These are phyloP conservation scores for Amia ocellicauda DNA, from an alignment of 2,113 vertebrate species.

Conservation along the genomic window DNA sequence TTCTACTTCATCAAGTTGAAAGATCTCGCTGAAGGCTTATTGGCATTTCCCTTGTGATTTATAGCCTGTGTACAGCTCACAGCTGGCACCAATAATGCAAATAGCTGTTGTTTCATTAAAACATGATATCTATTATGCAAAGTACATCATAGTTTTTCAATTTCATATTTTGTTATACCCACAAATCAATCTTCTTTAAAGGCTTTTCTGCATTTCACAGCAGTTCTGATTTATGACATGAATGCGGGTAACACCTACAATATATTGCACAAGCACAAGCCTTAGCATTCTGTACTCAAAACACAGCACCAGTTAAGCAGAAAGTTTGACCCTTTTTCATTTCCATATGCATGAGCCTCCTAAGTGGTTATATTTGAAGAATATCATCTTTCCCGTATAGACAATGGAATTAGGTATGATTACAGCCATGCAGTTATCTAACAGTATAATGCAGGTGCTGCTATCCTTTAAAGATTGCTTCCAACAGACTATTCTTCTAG, in stretches of 20 bases:
- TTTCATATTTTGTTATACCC: neutral
- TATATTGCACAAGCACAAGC: too few species aligned
- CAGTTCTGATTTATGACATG: too few species aligned
- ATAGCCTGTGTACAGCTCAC: neutral
- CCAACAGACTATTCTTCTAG: neutral
- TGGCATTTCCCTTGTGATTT: neutral
- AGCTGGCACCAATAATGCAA: neutral
- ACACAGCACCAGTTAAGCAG: neutral
- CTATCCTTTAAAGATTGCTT: neutral
- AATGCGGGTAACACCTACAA: too few species aligned
- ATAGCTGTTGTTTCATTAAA: neutral
- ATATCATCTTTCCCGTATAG: neutral
- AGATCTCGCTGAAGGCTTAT: neutral
- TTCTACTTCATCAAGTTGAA: conserved; percentile 2
- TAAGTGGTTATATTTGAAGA: neutral
- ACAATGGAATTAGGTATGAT: neutral
- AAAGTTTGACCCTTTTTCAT: neutral
- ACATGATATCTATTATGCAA: neutral
- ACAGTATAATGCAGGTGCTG: neutral
- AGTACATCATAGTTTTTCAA: neutral
- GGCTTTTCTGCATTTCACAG: too few species aligned
- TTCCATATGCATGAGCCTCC: neutral
- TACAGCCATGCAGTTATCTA: neutral
- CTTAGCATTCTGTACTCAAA: too few species aligned
- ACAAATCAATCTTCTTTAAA: too few species aligned